Conservation (phyloP, 23 tunicate genomes). For the Ciona savignyi region DNA sequence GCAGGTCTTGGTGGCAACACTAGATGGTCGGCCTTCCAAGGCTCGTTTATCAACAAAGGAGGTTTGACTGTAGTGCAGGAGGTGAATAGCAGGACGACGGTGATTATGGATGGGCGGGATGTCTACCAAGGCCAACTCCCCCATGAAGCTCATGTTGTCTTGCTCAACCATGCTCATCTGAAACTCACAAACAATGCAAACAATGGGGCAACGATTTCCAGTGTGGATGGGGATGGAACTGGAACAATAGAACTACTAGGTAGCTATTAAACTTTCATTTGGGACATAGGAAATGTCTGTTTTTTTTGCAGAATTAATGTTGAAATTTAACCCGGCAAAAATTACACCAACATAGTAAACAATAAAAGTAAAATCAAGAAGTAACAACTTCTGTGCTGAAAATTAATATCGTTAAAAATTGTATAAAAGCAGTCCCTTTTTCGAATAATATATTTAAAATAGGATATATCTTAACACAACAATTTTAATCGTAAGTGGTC, state of each 20-base stretch:
- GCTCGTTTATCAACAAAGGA: conserved; percentile 7
- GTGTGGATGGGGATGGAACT: conserved; percentile 12
- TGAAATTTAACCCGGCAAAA: too few species aligned
- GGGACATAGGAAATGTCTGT: too few species aligned
- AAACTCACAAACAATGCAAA: not conserved
- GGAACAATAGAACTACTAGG: conserved; percentile 13
- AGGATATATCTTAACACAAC: too few species aligned
- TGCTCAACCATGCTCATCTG: conserved; percentile 4
- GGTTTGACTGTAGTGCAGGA: not conserved
- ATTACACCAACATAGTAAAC: too few species aligned
- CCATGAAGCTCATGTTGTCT: conserved; percentile 2
- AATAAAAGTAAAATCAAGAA: too few species aligned
- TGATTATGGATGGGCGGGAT: conserved; percentile 8
- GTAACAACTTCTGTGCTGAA: too few species aligned
- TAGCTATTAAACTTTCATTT: too few species aligned
- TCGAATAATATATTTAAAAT: too few species aligned
- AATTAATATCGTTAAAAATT: too few species aligned
- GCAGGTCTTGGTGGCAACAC: conserved; percentile 8
- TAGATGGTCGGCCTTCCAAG: conserved; percentile 11
- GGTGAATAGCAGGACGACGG: not conserved
- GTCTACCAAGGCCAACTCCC: not conserved
- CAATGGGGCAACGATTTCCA: conserved; percentile 2
- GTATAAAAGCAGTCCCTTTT: too few species aligned
- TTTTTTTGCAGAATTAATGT: too few species aligned
- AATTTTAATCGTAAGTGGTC: too few species aligned